Base-by-base conservation (phyloP, 2,888 invertebrate genomes). In the Amphipoea lucens region DNA sequence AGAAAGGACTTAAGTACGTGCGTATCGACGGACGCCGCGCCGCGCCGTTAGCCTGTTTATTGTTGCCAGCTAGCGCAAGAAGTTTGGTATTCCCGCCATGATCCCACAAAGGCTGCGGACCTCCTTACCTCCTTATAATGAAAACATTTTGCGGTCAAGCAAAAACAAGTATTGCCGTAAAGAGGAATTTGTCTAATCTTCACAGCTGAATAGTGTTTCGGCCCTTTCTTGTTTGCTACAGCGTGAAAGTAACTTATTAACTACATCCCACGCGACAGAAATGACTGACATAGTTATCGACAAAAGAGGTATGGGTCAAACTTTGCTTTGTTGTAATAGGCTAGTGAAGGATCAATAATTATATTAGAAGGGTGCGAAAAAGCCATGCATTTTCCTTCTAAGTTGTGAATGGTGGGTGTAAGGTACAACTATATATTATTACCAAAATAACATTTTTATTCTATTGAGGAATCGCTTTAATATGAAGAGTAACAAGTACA, bases 121-220 rank as follows among this genome's bases (percentile, higher is more conserved):
- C 73, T 72, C 73, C 76, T 79, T 67, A 81, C 71, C 63, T 78
- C 54, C 23, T 60, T 42, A 5, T 29, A 81, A 6, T 69, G 40
- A 71, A 71, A 84, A 82, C 71, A 81, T 79, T 83, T 81, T 77
- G 83, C 40, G 83, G 77, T 40, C 69, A 54, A 76, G 63, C 70
- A 75, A 84, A 86, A 87, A 79, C 79, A 81, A 75, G 66, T 70
- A 80, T 68, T 74, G 23, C 48, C 23, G 29, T 70, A 40, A 54
- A 79, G 69, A 72, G 73, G 74, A 84, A 83, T 88, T 82, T 81
- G 54, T 83, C 36, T 86, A 86, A 88, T 85, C 78, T 85, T 71
- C 67, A 45, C 70, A 67, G 79, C 79, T 84, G 76, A 86, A 83
- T 86, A 77, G 70, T 78, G 63, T 74, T 62, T 36, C 23, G n/a